Conservation (phyloP, 2,888 invertebrate species). For the Bimastos eiseni region DNA sequence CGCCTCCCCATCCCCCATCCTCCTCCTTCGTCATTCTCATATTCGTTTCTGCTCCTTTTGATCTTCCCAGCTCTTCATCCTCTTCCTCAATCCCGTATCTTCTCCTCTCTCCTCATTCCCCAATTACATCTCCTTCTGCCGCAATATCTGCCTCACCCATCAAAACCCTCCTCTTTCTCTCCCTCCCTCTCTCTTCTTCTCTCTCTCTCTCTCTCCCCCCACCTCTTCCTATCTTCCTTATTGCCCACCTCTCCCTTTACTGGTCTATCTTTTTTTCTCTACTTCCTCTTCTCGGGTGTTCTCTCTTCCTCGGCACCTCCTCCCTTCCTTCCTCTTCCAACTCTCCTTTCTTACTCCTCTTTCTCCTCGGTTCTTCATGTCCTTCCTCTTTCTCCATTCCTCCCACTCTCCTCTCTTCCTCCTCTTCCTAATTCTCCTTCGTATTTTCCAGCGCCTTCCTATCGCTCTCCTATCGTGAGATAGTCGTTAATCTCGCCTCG, state of each 20-base stretch:
- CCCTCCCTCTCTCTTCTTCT: not conserved
- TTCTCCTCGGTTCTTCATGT: not conserved
- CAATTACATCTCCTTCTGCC: too few species aligned
- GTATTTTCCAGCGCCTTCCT: not conserved
- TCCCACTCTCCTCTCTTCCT: not conserved
- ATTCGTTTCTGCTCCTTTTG: too few species aligned
- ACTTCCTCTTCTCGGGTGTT: not conserved
- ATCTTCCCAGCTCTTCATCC: too few species aligned
- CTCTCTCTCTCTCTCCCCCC: not conserved
- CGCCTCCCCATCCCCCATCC: too few species aligned
- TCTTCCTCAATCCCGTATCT: too few species aligned
- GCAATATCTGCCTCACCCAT: too few species aligned
- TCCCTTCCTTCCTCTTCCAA: not conserved
- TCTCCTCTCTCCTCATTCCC: too few species aligned
- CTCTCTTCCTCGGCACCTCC: not conserved
- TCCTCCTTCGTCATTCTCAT: too few species aligned
- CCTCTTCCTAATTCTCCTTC: not conserved
- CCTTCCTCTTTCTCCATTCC: not conserved
- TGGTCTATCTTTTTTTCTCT: too few species aligned
- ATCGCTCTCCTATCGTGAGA: slow-evolving; percentile 6
- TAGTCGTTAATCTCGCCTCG: not conserved
- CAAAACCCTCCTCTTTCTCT: not conserved
- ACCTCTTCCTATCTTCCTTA: not conserved
- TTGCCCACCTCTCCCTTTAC: not conserved
- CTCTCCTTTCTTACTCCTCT: not conserved